phyloP scores from a whole-genome alignment of 2,888 invertebrate species.

The Oscheius myriophilus region DNA sequence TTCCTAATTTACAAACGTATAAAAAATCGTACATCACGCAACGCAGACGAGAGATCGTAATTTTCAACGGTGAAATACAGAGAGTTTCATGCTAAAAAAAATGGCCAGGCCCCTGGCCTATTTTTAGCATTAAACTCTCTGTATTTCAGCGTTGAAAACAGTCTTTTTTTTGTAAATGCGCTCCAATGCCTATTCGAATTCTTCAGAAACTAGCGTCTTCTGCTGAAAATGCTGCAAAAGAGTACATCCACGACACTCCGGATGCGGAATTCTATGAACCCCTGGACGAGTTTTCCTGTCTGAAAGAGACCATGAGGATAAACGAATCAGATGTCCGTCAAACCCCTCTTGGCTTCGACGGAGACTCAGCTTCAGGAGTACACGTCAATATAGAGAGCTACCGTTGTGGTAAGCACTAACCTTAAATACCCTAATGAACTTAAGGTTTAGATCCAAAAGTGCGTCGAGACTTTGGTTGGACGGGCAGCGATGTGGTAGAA shows the following conservation, averaged over 20 bases:
- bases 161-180: too few species aligned
- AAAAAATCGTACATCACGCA: too few species aligned
- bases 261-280: constrained; percentile 35
- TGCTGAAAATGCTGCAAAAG: constrained; percentile 23
- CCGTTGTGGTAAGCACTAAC: constrained; percentile 54
- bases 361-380: constrained; percentile 43
- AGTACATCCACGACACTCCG: constrained; percentile 28
- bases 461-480: constrained; percentile 65
- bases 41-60: too few species aligned
- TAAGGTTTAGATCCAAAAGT: constrained; percentile 53
- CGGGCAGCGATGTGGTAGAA: constrained; percentile 48
- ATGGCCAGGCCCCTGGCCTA: too few species aligned
- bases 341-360: constrained; percentile 15
- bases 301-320: constrained; percentile 40
- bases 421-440: background rate
- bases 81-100: too few species aligned
- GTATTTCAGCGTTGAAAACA: too few species aligned
- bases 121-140: too few species aligned
- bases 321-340: constrained; percentile 47
- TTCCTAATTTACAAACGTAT: too few species aligned
- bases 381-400: constrained; percentile 62
- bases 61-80: too few species aligned
- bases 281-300: constrained; percentile 36
- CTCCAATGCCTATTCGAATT: too few species aligned
- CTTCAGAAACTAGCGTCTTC: constrained; percentile 18